Evolutionary conservation across 2,888 invertebrate species (phyloP).

Genomic region (Drosophila mimetica): DNA sequence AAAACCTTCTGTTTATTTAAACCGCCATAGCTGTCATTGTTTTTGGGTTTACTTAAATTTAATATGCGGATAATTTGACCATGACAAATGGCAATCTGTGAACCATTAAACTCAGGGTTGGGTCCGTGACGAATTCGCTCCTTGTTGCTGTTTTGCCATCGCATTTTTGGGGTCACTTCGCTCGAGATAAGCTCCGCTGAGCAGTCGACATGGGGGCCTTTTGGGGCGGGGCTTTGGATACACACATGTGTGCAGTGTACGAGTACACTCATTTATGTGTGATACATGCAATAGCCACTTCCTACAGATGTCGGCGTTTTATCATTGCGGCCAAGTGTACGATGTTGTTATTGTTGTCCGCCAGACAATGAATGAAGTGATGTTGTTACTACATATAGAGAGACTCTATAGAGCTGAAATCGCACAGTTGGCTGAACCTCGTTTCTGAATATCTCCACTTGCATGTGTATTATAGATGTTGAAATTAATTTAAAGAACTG

Average conservation of each 20-base stretch:
- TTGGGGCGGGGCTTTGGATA: slow-evolving; percentile 33
- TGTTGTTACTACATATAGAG: slow-evolving; percentile 10
- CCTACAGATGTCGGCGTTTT: slow-evolving; percentile 64
- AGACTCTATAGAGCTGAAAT: slow-evolving; percentile 34
- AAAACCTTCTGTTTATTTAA: too few species aligned
- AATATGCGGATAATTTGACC: slow-evolving; percentile 1
- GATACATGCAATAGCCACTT: slow-evolving; percentile 51
- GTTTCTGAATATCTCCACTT: neutral
- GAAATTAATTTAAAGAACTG: neutral
- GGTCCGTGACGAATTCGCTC: slow-evolving; percentile 43
- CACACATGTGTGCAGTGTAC: too few species aligned
- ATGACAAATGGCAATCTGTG: slow-evolving; percentile 16
- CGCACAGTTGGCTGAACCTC: slow-evolving; percentile 70
- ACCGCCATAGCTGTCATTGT: too few species aligned
- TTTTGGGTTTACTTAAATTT: slow-evolving; percentile 3
- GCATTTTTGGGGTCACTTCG: slow-evolving; percentile 59
- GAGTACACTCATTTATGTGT: neutral
- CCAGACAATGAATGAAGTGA: slow-evolving; percentile 62
- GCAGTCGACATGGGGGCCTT: slow-evolving; percentile 38
- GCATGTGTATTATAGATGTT: neutral
- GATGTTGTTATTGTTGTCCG: slow-evolving; percentile 50
- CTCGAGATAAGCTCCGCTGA: slow-evolving; percentile 64
- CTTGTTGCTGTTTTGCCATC: slow-evolving; percentile 24
- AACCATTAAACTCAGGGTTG: slow-evolving; percentile 35
- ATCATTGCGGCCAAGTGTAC: slow-evolving; percentile 59